Percentiles rank a stretch among this genome's conserved stretches.
phyloP scores from a whole-genome alignment of 1,140 invertebrate genomes.

The Trichonephila clavata region DNA sequence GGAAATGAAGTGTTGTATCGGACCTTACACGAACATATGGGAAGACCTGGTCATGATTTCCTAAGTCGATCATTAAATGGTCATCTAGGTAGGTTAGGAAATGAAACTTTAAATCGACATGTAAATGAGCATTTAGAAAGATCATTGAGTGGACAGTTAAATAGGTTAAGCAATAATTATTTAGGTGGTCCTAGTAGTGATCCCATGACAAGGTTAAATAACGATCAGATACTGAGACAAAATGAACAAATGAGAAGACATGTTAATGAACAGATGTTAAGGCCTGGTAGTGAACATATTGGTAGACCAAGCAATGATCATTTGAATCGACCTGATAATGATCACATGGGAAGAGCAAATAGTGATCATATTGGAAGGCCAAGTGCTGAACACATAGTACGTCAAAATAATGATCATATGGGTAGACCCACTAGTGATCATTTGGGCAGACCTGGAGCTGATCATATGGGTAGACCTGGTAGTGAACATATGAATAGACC shows the following conservation, averaged over 20 bases:
- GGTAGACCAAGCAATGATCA: conserved; percentile 52
- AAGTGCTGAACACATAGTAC: conserved; percentile 56
- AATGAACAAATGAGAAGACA: conserved; percentile 72
- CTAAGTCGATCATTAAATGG: conserved; percentile 68
- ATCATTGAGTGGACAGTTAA: conserved; percentile 65
- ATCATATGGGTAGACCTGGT: conserved; percentile 47
- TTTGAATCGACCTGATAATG: conserved; percentile 41
- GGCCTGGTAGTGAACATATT: conserved; percentile 57
- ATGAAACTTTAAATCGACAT: conserved; percentile 63
- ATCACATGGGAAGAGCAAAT: conserved; percentile 47
- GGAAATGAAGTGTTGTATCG: conserved; percentile 66
- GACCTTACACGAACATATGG: conserved; percentile 71
- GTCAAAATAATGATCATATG: conserved; percentile 63
- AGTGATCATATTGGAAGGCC: conserved; percentile 48
- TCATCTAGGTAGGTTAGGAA: conserved; percentile 57
- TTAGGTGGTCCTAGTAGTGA: conserved; percentile 60
- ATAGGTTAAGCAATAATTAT: conserved; percentile 68
- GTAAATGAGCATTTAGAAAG: conserved; percentile 70
- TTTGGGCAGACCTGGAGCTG: conserved; percentile 33
- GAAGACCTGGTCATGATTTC: conserved; percentile 74
- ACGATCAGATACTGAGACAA: conserved; percentile 68
- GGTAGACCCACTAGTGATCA: conserved; percentile 51
- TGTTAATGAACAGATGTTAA: conserved; percentile 70
- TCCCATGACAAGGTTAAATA: conserved; percentile 48
- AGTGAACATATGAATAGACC: conserved; percentile 32